Conservation (phyloP, 2,888 invertebrate genomes). For the Caenorhabditis virilis region DNA sequence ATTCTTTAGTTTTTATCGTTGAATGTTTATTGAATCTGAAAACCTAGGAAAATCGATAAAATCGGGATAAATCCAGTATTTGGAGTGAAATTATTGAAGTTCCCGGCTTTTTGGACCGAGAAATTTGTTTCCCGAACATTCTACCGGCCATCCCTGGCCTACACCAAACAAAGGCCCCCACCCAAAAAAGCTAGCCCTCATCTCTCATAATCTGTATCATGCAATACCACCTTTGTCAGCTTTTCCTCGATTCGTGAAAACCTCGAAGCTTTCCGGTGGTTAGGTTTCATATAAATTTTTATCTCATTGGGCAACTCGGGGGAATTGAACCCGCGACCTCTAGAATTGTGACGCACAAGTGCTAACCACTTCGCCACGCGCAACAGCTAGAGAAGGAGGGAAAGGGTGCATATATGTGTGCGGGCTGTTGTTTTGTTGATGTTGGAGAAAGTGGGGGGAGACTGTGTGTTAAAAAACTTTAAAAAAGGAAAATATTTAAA, state of each 20-base stretch:
- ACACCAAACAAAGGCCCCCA: no score
- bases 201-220: conserved; percentile 11
- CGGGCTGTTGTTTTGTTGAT: no score
- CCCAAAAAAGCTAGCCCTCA: conserved; percentile 1
- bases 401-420: no score
- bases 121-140: no score
- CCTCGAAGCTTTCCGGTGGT: conserved; percentile 1
- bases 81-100: no score
- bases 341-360: background rate
- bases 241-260: background rate
- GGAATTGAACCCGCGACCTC: background rate
- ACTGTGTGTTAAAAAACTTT: background rate
- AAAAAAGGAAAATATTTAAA: no score
- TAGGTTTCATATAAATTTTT: conserved; percentile 5
- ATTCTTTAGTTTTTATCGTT: no score
- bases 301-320: conserved; percentile 2
- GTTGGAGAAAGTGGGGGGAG: background rate
- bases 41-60: no score
- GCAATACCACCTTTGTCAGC: conserved; percentile 2
- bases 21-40: no score
- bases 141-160: no score
- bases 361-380: conserved; percentile 10
- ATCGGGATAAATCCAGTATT: no score
- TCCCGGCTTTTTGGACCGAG: no score
- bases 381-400: conserved; percentile 6